Conservation (phyloP, 2,113 vertebrate genomes). For the Hystrix cristata region DNA sequence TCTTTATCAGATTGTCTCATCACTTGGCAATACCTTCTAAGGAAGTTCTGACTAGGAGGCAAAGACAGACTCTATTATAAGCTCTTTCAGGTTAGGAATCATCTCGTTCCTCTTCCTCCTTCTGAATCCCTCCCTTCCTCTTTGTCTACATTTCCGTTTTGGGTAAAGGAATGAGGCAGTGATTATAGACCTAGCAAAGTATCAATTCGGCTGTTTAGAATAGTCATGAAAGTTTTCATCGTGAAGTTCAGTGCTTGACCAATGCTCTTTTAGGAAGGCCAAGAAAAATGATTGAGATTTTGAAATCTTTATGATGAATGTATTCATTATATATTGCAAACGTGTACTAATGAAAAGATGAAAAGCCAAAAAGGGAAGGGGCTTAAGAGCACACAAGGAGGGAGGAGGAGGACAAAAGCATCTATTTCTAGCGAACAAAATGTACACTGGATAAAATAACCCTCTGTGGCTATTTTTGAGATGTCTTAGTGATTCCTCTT, state of each 20-base stretch:
- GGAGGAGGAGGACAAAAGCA: background rate
- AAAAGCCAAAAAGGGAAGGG: background rate
- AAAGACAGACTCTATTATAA: background rate
- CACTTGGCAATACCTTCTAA: background rate
- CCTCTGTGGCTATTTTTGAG: background rate
- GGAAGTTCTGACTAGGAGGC: background rate
- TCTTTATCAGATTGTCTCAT: background rate
- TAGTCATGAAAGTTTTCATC: background rate
- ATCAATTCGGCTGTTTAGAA: background rate
- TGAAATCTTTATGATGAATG: too few relatives aligned
- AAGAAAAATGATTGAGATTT: background rate
- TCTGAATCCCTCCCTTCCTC: background rate
- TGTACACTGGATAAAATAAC: background rate
- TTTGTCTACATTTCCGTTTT: background rate
- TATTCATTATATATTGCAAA: background rate
- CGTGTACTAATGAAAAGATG: background rate
- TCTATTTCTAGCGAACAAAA: background rate
- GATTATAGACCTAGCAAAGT: background rate
- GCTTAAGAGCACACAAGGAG: background rate
- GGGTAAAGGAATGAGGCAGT: background rate
- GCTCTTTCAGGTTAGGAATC: background rate
- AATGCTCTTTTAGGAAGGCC: background rate
- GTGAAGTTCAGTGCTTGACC: background rate
- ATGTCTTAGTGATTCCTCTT: background rate
- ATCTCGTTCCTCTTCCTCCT: too few relatives aligned